Conservation (phyloP, 2,888 invertebrate species). For the Yponomeuta plumbellus region DNA sequence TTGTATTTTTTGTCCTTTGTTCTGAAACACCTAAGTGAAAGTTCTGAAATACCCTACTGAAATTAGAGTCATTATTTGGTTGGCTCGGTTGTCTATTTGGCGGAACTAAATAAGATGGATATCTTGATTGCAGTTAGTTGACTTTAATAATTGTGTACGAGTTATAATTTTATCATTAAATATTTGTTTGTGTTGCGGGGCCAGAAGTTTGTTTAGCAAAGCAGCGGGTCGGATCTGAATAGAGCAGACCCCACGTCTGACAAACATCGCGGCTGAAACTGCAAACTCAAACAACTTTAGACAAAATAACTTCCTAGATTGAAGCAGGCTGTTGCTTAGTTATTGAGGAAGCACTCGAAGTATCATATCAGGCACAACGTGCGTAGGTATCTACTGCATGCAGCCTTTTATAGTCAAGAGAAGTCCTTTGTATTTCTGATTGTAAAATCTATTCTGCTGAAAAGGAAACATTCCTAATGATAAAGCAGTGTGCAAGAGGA, state of each 20-base stretch:
- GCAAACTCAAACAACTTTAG: conserved; percentile 71
- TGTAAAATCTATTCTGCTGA: neutral
- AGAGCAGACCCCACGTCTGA: conserved; percentile 65
- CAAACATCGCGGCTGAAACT: conserved; percentile 65
- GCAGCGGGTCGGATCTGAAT: conserved; percentile 63
- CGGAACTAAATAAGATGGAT: too few species aligned
- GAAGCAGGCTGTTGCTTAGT: conserved; percentile 44
- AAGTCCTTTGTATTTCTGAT: neutral
- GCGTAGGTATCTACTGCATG: neutral
- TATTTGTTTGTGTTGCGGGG: conserved; percentile 45
- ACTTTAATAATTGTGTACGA: neutral
- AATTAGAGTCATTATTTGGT: too few species aligned
- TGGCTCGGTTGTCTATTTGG: too few species aligned
- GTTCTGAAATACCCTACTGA: too few species aligned
- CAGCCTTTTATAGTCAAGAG: neutral
- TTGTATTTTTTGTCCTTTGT: too few species aligned
- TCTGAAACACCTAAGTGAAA: too few species aligned
- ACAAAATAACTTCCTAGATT: conserved; percentile 66
- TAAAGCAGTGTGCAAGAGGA: conserved; percentile 28
- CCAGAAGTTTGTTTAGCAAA: conserved; percentile 43
- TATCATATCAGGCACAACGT: neutral
- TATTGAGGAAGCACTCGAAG: neutral
- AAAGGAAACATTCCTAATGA: conserved; percentile 27
- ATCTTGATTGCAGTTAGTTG: neutral
- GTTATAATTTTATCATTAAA: conserved; percentile 44